Percentiles rank a stretch among this genome's conserved stretches.
These are phyloP conservation scores for Ypsolopha scabrella DNA, from an alignment of 2,888 invertebrate species.

Conservation along the genomic window DNA sequence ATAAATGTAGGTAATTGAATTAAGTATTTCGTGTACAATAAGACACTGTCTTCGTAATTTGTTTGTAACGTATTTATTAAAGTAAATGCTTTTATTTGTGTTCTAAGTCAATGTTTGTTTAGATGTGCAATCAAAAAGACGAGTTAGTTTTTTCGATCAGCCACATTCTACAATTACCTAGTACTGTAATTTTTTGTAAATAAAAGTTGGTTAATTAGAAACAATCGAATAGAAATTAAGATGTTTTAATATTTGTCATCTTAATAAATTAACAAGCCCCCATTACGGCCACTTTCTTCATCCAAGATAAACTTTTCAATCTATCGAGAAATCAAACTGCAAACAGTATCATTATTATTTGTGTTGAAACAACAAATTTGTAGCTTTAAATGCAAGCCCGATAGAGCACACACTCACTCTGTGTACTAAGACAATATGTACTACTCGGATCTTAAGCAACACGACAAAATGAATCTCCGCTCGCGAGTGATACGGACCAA, in stretches of 20 bases:
- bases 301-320: slow-evolving; percentile 61
- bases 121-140: no score
- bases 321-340: slow-evolving; percentile 62
- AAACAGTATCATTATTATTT: slow-evolving; percentile 68
- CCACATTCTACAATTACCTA: no score
- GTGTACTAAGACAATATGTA: slow-evolving; percentile 68
- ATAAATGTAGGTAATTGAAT: no score
- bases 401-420: slow-evolving; percentile 59
- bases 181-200: no score
- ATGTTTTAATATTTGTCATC: slow-evolving; percentile 17
- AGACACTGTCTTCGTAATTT: no score
- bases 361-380: slow-evolving; percentile 69
- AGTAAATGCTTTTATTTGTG: no score
- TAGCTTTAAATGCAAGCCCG: slow-evolving; percentile 67
- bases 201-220: no score
- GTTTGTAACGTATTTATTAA: no score
- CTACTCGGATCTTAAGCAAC: slow-evolving; percentile 66
- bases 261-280: slow-evolving; percentile 57
- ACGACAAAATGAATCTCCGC: slow-evolving; percentile 70
- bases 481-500: slow-evolving; percentile 69
- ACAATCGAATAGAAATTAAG: no score
- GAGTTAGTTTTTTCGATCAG: no score
- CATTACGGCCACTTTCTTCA: slow-evolving; percentile 34
- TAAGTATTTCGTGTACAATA: no score
- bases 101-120: no score